Base-by-base conservation (phyloP, 2,888 invertebrate genomes). In the Xylocampa areola region DNA sequence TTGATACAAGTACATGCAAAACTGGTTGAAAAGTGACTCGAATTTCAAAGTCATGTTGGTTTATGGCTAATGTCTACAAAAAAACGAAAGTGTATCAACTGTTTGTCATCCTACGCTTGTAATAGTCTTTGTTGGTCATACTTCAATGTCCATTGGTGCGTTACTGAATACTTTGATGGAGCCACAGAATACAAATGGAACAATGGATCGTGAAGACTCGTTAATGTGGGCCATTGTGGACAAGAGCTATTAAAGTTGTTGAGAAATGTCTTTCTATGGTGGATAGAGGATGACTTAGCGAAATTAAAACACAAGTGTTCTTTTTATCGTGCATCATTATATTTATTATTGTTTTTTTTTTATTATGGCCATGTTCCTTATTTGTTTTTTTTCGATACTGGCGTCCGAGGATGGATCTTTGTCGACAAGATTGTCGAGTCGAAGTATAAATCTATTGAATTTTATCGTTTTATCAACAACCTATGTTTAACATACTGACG, bases 61-160 rank as follows among this genome's bases (percentile, higher is more conserved):
- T 44, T 29, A 39, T 49, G 13, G 19, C 13, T 45, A 32, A 49
- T 47, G 41, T 45, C 41, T 32, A 61, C 33, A 66, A 66, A 66
- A 62, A 66, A 66, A 66, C 47, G 65, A 66, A 66, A 66, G 65
- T 66, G 19, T 54, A 61, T 50, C 54, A 61, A 67, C 21, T n/a
- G 54, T 43, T 54, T 50, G 61, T 66, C 67, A 66, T 67, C 41
- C 36, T 43, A 37, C 64, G 44, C 16, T 27, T 30, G 13, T 41
- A 40, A 44, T 32, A 21, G 30, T 40, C n/a, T 14, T 13, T 36
- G 30, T 33, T 53, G 19, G 33, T 40, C 13, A 23, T 27, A 40
- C 14, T 27, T 30, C 4, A 11, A 7, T 14, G 8, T 36, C 27
- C 47, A 67, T 50, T 47, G 47, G 39, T 4, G 32, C 2, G 10